A percentile compares a stretch with the other conserved stretches of the same genome.
Conservation (phyloP, 2,113 vertebrate genomes). For the Oreochromis tanganicae region DNA sequence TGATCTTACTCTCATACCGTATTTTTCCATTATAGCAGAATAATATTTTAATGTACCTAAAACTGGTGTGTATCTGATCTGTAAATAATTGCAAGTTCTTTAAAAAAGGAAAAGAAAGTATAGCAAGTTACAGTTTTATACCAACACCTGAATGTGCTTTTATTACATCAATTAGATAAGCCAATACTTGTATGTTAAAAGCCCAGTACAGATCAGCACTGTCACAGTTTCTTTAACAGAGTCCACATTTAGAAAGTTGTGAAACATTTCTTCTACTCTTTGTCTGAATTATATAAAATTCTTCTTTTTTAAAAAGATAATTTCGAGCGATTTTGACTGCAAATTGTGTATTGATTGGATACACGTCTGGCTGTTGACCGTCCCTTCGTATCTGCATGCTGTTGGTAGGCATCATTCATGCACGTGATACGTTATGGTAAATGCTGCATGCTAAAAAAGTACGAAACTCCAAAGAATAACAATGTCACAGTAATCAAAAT, state of each 20-base stretch:
- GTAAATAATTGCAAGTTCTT: slow-evolving; percentile 70
- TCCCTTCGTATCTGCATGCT: slow-evolving; percentile 58
- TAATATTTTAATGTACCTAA: slow-evolving; percentile 36
- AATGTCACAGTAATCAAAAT: not conserved
- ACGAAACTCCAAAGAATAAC: not conserved
- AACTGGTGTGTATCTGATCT: slow-evolving; percentile 60
- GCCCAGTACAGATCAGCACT: slow-evolving; percentile 24
- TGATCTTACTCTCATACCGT: not conserved
- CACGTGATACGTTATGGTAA: slow-evolving; percentile 20
- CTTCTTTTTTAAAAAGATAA: not conserved
- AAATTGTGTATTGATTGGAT: slow-evolving; percentile 22
- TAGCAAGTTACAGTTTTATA: slow-evolving; percentile 67
- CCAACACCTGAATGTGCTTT: slow-evolving; percentile 73
- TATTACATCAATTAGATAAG: slow-evolving; percentile 56
- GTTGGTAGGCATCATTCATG: slow-evolving; percentile 34
- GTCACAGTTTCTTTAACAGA: slow-evolving; percentile 24
- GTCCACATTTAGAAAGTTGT: slow-evolving; percentile 27
- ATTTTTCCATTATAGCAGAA: slow-evolving; percentile 39
- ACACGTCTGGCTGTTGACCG: slow-evolving; percentile 20
- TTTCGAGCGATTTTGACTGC: slow-evolving; percentile 15
- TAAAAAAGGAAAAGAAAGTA: slow-evolving; percentile 36
- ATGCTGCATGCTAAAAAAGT: slow-evolving; percentile 48
- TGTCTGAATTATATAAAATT: slow-evolving; percentile 7
- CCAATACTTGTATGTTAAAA: slow-evolving; percentile 56
- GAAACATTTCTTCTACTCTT: slow-evolving; percentile 9